These are phyloP conservation scores for Trichonephila inaurata DNA, from an alignment of 1,140 invertebrate species.

Conservation along the genomic window DNA sequence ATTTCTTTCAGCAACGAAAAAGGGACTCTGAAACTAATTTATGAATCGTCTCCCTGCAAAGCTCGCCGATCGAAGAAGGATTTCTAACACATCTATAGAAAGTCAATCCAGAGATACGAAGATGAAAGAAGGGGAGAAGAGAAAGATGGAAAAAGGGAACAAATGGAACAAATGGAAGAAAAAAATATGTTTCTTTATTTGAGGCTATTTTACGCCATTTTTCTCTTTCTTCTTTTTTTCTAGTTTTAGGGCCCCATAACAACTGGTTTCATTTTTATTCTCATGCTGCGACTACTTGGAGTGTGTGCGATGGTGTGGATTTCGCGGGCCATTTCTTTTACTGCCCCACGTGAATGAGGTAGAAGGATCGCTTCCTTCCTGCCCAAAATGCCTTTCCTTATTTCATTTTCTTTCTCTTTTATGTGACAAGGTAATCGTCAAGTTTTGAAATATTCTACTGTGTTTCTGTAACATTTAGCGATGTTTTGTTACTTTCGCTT, in stretches of 20 bases:
- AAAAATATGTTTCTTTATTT: constrained; percentile 58
- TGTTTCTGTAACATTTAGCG: neutral
- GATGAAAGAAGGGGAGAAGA: neutral
- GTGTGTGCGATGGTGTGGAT: constrained; percentile 39
- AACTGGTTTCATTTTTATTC: constrained; percentile 38
- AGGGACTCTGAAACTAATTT: constrained; percentile 20
- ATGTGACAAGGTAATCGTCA: constrained; percentile 40
- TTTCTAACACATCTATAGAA: constrained; percentile 53
- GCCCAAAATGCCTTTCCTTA: neutral
- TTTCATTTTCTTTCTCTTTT: constrained; percentile 38
- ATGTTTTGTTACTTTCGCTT: neutral
- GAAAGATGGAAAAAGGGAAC: neutral
- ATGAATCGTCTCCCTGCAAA: constrained; percentile 32
- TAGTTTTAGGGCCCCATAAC: constrained; percentile 15
- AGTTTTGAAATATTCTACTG: constrained; percentile 31
- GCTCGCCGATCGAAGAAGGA: constrained; percentile 35
- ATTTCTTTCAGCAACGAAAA: constrained; percentile 17
- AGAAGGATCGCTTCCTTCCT: constrained; percentile 41
- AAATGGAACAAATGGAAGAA: neutral
- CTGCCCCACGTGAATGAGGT: neutral
- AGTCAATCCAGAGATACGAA: constrained; percentile 24
- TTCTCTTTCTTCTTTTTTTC: neutral
- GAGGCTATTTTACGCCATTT: constrained; percentile 7
- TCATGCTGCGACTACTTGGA: neutral
- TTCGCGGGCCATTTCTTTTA: constrained; percentile 57